These are phyloP conservation scores for Musca domestica DNA, from an alignment of 1,140 invertebrate genomes.

Conservation along the genomic window DNA sequence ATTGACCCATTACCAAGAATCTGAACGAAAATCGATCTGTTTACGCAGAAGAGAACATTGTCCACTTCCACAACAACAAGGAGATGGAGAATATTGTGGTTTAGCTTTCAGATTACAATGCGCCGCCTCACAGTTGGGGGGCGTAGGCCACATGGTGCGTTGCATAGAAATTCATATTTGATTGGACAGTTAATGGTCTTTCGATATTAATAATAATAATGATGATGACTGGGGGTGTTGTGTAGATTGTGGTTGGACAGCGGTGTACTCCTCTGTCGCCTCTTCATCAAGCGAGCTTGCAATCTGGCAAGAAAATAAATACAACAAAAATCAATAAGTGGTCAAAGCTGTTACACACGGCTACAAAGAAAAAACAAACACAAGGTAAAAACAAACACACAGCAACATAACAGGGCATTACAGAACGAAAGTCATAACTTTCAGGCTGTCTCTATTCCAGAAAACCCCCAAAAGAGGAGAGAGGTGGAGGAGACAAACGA, in stretches of 20 bases:
- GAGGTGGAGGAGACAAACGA: no score
- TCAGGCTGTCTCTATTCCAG: no score
- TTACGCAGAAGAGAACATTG: neutral
- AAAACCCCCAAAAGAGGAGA: no score
- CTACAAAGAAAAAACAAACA: no score
- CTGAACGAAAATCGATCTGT: no score
- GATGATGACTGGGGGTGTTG: conserved; percentile 20
- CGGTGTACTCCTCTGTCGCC: neutral
- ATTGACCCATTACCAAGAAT: no score
- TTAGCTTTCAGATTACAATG: conserved; percentile 40
- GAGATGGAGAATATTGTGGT: neutral
- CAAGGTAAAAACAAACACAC: no score
- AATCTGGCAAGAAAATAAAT: neutral
- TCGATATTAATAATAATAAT: conserved; percentile 24
- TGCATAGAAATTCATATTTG: conserved; percentile 29
- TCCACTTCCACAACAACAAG: neutral
- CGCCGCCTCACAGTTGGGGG: conserved; percentile 49
- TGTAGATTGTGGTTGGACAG: neutral
- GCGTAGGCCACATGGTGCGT: conserved; percentile 50
- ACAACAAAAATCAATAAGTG: conserved; percentile 5
- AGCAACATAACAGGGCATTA: no score
- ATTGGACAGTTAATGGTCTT: conserved; percentile 30
- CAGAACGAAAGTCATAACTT: no score
- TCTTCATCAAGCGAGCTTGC: neutral
- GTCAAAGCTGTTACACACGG: no score